phyloP scores from a whole-genome alignment of 2,113 vertebrate genomes.

The Oplegnathus fasciatus region DNA sequence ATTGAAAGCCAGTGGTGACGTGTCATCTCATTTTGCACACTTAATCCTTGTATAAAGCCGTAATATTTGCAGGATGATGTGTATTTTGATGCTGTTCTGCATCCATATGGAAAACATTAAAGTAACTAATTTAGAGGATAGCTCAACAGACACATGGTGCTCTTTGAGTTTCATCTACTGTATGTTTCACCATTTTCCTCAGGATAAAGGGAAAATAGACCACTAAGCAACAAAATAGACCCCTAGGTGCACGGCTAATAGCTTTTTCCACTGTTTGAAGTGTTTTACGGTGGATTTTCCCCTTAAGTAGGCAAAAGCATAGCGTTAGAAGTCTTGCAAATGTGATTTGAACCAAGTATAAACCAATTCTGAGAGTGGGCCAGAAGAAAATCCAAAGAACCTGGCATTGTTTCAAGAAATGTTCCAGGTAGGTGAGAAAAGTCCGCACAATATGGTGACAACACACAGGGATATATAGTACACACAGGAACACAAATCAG shows the following conservation, averaged over 20 bases:
- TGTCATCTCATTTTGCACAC: not conserved
- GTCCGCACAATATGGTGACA: not conserved
- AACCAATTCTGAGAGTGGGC: not conserved
- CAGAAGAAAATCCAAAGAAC: not conserved
- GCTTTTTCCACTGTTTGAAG: not conserved
- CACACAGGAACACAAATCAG: conserved; percentile 2
- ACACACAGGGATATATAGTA: not conserved
- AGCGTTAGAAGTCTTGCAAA: not conserved
- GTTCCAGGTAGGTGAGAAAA: conserved; percentile 1
- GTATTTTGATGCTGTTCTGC: not conserved
- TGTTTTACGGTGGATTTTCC: not conserved
- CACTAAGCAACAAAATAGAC: not conserved
- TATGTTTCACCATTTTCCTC: not conserved
- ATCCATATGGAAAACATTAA: not conserved
- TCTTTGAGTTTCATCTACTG: not conserved
- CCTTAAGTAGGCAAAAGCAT: not conserved
- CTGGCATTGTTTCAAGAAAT: not conserved
- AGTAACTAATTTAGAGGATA: not conserved
- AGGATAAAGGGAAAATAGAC: not conserved
- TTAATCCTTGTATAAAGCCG: not conserved
- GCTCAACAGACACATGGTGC: not conserved
- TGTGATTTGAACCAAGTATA: not conserved
- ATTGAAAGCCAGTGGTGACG: not conserved
- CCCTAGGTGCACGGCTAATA: not conserved
- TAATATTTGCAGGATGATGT: not conserved